Percentiles rank a stretch among this genome's conserved stretches.
phyloP scores from a whole-genome alignment of 2,888 invertebrate species.

The Rhimphoctona megacephalus region DNA sequence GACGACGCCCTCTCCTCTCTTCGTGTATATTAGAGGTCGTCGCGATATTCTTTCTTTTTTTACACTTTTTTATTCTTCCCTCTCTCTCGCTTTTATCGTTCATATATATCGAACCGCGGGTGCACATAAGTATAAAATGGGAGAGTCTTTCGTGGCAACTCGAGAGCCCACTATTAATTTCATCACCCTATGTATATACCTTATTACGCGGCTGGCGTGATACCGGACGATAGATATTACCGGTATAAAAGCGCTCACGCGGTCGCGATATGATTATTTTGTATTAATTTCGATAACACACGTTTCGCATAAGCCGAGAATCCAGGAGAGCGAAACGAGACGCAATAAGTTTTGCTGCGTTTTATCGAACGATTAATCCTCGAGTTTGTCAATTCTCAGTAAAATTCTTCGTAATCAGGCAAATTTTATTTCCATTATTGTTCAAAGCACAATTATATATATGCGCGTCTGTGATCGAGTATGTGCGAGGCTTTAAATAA shows the following conservation, averaged over 20 bases:
- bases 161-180: slow-evolving; percentile 70
- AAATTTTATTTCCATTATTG: slow-evolving; percentile 34
- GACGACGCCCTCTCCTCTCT: slow-evolving; percentile 59
- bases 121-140: slow-evolving; percentile 41
- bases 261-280: slow-evolving; percentile 54
- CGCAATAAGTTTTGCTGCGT: not conserved
- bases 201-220: slow-evolving; percentile 68
- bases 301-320: not conserved
- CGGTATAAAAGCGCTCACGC: not conserved
- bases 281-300: slow-evolving; percentile 58
- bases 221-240: slow-evolving; percentile 50
- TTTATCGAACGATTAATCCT: slow-evolving; percentile 20
- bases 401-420: slow-evolving; percentile 14
- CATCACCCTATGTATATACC: slow-evolving; percentile 64
- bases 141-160: slow-evolving; percentile 51
- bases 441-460: not conserved
- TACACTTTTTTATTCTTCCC: slow-evolving; percentile 11
- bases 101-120: slow-evolving; percentile 30
- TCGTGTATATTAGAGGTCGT: slow-evolving; percentile 33
- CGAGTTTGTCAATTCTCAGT: slow-evolving; percentile 12
- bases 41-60: slow-evolving; percentile 21
- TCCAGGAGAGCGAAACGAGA: not conserved
- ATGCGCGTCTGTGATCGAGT: not conserved
- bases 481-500: slow-evolving; percentile 2
- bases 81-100: slow-evolving; percentile 22